Evolutionary conservation across 2,888 invertebrate species (phyloP).

Genomic region (Litoditis marina): DNA sequence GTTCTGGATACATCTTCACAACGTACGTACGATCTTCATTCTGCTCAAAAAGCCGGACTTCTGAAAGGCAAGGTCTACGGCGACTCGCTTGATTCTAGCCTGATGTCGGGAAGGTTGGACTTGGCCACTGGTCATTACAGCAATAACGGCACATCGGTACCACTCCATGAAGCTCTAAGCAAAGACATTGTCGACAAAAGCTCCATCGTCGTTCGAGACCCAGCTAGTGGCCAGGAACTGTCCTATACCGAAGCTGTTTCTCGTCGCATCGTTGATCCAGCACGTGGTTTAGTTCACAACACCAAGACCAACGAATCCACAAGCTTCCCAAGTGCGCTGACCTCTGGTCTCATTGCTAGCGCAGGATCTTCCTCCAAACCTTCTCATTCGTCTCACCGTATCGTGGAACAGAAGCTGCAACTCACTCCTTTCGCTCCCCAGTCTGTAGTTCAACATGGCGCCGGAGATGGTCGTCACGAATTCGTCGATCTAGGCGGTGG

Average conservation of each 20-base stretch:
- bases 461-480: constrained; percentile 42
- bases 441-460: constrained; percentile 16
- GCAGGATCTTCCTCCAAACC: constrained; percentile 24
- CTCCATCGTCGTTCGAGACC: constrained; percentile 42
- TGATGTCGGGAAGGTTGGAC: constrained; percentile 40
- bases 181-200: constrained; percentile 76
- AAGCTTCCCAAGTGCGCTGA: constrained; percentile 46
- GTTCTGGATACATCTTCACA: constrained; percentile 64
- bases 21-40: constrained; percentile 62
- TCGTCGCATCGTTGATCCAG: constrained; percentile 43
- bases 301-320: constrained; percentile 60
- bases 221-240: constrained; percentile 49
- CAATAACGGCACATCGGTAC: constrained; percentile 75
- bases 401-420: constrained; percentile 58
- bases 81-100: constrained; percentile 48
- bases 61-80: constrained; percentile 57
- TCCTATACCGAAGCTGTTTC: constrained; percentile 59
- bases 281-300: constrained; percentile 62
- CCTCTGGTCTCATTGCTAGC: constrained; percentile 38
- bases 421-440: constrained; percentile 53
- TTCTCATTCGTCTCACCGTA: constrained; percentile 19
- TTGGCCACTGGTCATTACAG: constrained; percentile 74
- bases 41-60: constrained; percentile 62
- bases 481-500: constrained; percentile 61
- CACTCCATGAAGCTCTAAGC: constrained; percentile 79